Base-by-base conservation (phyloP, 2,113 vertebrate genomes). In the Grammomys surdaster region DNA sequence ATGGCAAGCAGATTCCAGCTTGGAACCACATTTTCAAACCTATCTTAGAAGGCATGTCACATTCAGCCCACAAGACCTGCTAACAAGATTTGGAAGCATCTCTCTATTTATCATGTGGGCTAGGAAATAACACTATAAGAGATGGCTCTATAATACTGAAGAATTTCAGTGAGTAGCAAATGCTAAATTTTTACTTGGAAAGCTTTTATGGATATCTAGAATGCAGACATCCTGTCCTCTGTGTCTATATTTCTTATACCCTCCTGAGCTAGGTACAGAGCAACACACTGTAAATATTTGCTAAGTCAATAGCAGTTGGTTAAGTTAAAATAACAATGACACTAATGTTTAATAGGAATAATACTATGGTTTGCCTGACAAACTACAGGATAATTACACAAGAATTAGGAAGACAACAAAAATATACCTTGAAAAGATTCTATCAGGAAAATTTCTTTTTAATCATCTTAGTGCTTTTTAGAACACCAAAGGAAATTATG, bases 401-500 rank as follows among this genome's bases (percentile, higher is more conserved):
- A 94, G 51, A 92, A 94, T 67, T 36, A 88, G 33, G 16, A 96
- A 95, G 81, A 94, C 48, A 88, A 86, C 54, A 95, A 88, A 97
- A 95, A 88, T 40, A 84, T 1, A 69, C 33, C 80, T 95, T 60
- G 58, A 11, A 46, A 96, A 96, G 93, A 80, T 46, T 91, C 40
- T 77, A 72, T 89, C 65, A 82, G 22, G 54, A 96, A 91, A 91
- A 85, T 87, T 92, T 93, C 43, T 81, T 92, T 78, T 43, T 95
- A 93, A 65, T 67, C n/a, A 91, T 85, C 19, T 24, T 80, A 94
- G 89, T 67, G 43, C 31, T 87, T 97, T 94, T 97, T 94, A 28
- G n/a, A 87, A 92, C n/a, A 75, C 63, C 40, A 89, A 80, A 97
- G 80, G 56, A 89, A 91, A 43, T 36, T 17, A 93, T 67, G 40